Base-by-base conservation (phyloP, 2,113 vertebrate genomes). In the Macquaria australasica region DNA sequence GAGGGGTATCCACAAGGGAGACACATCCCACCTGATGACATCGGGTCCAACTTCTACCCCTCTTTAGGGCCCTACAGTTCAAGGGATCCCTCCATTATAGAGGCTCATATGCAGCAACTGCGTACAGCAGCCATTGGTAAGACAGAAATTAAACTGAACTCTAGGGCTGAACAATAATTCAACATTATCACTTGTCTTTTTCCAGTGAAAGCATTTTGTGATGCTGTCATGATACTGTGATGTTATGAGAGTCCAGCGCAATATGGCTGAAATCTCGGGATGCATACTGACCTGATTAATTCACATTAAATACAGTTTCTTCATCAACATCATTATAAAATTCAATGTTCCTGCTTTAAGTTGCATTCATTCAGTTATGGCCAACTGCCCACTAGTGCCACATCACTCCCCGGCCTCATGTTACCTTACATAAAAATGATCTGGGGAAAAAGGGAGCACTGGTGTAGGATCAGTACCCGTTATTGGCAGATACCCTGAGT, bases 91-190 rank as follows among this genome's bases (percentile, higher is more conserved):
- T 90, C 96, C 60, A 92, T 98, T 64, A 95, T 99, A 82, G 97
- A 99, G 88, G 96, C 94, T 59, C 98, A 99, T 89, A 99, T 99
- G 98, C 96, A 95, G 84, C 98, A 99, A 94, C 93, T 99, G 37
- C 94, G 95, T 60, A 96, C 96, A 68, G 98, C 98, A 81, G 97
- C 97, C 55, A 97, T 98, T 79, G 98, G 98, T 99, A 95, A 97
- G 95, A 78, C 39, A 23, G 15, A 73, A 15, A 21, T 31, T 0
- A 39, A 50, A 71, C 68, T 10, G 37, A 4, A 50, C 3, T 20
- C 34, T 8, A 53, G 20, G 20, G 9, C 8, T 11, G 8, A 37
- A n/a, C 14, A 41, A 4, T 25, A 34, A 51, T 58, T 39, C n/a
- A 48, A 20, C 1, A 28, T 53, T 55, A 31, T 53, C 8, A n/a